These are phyloP conservation scores for Naja naja DNA, from an alignment of 2,113 vertebrate genomes.

Conservation along the genomic window DNA sequence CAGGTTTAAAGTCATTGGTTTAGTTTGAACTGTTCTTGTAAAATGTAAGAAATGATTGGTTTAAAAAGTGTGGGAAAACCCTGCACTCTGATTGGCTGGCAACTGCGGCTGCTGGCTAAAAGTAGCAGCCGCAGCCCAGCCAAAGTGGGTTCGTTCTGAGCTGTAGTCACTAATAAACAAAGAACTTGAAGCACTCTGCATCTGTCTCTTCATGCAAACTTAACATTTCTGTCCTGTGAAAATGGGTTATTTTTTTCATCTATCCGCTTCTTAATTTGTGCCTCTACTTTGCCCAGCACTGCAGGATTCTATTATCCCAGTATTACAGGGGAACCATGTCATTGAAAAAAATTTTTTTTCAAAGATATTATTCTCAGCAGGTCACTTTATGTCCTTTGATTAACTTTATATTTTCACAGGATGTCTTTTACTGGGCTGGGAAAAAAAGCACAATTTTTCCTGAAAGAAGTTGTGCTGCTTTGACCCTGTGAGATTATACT, in stretches of 20 bases:
- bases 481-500: neutral
- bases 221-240: neutral
- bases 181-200: too few species aligned
- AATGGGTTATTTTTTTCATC: neutral
- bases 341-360: conserved; percentile 24
- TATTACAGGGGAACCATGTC: conserved; percentile 18
- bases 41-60: too few species aligned
- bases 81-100: too few species aligned
- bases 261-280: conserved; percentile 15
- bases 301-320: conserved; percentile 29
- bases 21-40: too few species aligned
- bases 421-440: neutral
- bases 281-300: neutral
- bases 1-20: too few species aligned
- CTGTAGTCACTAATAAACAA: too few species aligned
- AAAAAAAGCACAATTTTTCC: conserved; percentile 8
- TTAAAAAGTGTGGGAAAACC: too few species aligned
- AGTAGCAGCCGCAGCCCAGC: too few species aligned
- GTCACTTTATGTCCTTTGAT: conserved; percentile 30
- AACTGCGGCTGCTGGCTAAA: too few species aligned
- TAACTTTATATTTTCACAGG: conserved; percentile 9
- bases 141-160: too few species aligned
- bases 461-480: conserved; percentile 6
- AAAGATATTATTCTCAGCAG: conserved; percentile 33
- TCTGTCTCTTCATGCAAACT: too few species aligned